phyloP scores from a whole-genome alignment of 1,140 invertebrate species.

The Nasonia vitripennis region DNA sequence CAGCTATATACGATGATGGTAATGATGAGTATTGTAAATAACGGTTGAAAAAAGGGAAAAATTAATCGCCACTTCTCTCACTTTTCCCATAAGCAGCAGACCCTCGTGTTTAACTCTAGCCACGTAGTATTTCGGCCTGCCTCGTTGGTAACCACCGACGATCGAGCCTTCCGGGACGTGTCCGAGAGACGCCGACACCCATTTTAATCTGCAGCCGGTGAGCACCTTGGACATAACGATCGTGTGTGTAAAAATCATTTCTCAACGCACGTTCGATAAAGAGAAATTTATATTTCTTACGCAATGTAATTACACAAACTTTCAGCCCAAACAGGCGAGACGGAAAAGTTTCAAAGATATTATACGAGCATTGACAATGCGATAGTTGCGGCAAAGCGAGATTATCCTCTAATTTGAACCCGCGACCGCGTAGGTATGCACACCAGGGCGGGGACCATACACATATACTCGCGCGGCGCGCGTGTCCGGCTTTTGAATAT shows the following conservation, averaged over 20 bases:
- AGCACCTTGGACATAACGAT: conserved; percentile 16
- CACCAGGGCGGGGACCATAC: neutral
- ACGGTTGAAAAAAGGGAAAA: too few species aligned
- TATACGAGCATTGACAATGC: neutral
- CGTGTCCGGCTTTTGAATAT: conserved; percentile 63
- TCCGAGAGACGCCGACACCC: conserved; percentile 37
- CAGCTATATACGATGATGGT: conserved; percentile 11
- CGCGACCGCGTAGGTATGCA: neutral
- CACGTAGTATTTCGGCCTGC: conserved; percentile 47
- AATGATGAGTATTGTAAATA: too few species aligned
- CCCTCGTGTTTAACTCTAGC: conserved; percentile 49
- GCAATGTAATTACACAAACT: neutral
- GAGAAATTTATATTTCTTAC: neutral
- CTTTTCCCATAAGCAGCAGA: neutral
- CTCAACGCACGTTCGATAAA: neutral
- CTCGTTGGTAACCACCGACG: conserved; percentile 42
- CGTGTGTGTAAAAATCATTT: neutral
- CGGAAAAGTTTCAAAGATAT: neutral
- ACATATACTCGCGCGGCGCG: conserved; percentile 13
- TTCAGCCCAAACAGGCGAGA: too few species aligned
- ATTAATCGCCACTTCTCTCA: too few species aligned
- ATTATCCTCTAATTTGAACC: conserved; percentile 20
- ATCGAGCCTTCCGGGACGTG: conserved; percentile 48
- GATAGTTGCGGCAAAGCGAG: neutral
- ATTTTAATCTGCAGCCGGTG: conserved; percentile 43